Percentiles rank a stretch among this genome's conserved stretches.
Evolutionary conservation across 2,888 invertebrate species (phyloP).

Genomic region (Caenorhabditis virilis): DNA sequence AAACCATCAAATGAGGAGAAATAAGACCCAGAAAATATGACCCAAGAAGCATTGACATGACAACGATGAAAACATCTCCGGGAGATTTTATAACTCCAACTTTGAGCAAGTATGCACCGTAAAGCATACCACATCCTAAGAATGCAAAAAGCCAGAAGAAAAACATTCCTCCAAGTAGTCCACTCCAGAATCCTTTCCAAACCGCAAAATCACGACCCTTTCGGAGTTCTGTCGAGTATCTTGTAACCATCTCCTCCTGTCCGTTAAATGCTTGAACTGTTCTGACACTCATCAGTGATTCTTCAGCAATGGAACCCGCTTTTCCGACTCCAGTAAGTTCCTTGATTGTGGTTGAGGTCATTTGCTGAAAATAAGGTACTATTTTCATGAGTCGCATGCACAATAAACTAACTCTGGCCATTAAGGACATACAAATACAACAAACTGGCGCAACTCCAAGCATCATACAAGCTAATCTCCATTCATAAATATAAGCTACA

Average conservation of each 20-base stretch:
- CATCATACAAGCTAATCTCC: conserved; percentile 59
- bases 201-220: conserved; percentile 46
- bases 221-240: conserved; percentile 29
- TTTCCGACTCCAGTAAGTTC: conserved; percentile 52
- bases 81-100: conserved; percentile 45
- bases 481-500: conserved; percentile 55
- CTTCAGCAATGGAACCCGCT: conserved; percentile 58
- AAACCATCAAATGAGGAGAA: conserved; percentile 60
- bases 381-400: neutral
- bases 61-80: conserved; percentile 61
- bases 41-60: conserved; percentile 46
- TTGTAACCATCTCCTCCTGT: conserved; percentile 54
- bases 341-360: conserved; percentile 44
- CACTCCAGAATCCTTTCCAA: conserved; percentile 54
- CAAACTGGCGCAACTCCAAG: conserved; percentile 54
- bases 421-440: conserved; percentile 54
- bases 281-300: conserved; percentile 55
- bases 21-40: conserved; percentile 62
- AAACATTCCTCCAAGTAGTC: conserved; percentile 57
- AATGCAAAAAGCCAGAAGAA: conserved; percentile 51
- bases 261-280: conserved; percentile 62
- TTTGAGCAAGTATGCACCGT: conserved; percentile 50
- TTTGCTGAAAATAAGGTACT: conserved; percentile 35
- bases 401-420: conserved; percentile 43
- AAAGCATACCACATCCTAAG: conserved; percentile 50